These are phyloP conservation scores for Capitulum mitella DNA, from an alignment of 2,888 invertebrate genomes.

Conservation along the genomic window DNA sequence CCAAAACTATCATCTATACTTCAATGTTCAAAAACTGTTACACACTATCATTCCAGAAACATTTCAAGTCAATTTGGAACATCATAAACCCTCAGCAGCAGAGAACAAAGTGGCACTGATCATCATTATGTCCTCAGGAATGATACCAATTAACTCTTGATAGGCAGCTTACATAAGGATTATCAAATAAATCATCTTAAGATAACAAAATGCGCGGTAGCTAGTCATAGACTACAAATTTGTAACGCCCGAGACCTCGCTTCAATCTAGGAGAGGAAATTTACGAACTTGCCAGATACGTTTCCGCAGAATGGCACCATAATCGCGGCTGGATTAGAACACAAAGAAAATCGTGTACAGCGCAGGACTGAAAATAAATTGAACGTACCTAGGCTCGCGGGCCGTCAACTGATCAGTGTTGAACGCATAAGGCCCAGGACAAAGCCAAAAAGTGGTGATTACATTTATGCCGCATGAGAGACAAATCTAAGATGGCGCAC, in stretches of 20 bases:
- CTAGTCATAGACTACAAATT: too few species aligned
- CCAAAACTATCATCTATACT: background rate
- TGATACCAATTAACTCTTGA: background rate
- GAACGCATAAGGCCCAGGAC: too few species aligned
- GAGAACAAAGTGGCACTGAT: background rate
- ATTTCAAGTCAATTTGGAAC: background rate
- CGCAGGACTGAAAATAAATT: too few species aligned
- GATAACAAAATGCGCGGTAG: background rate
- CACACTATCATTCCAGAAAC: too few species aligned
- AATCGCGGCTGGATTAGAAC: too few species aligned
- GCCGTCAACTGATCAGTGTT: too few species aligned
- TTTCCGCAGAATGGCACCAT: too few species aligned
- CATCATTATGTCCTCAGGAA: background rate
- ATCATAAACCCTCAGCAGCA: background rate
- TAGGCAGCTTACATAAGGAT: background rate
- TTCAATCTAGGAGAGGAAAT: too few species aligned
- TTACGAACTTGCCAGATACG: too few species aligned
- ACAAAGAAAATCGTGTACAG: too few species aligned
- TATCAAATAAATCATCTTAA: background rate
- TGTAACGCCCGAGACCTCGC: too few species aligned
- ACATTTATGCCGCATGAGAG: background rate
- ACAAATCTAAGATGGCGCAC: constrained; percentile 13
- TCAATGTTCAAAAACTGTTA: background rate
- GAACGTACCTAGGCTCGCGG: too few species aligned
- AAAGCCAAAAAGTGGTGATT: background rate